These are phyloP conservation scores for Xiphydria camelus DNA, from an alignment of 2,888 invertebrate genomes.

Conservation along the genomic window DNA sequence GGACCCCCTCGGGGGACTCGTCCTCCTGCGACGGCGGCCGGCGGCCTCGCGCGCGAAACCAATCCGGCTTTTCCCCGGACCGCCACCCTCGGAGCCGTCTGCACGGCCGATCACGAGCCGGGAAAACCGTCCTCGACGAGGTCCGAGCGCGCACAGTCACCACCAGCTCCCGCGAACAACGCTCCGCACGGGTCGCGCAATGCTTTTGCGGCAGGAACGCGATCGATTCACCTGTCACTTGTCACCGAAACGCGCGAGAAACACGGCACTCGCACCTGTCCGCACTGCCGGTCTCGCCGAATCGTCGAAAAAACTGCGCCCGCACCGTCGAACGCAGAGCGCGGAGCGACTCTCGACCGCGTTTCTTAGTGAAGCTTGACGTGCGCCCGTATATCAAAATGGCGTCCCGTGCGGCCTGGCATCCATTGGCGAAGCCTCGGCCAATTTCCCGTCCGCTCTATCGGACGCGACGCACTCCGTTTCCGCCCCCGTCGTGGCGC, in stretches of 20 bases:
- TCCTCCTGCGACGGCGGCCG: slow-evolving; percentile 13
- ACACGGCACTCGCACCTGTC: slow-evolving; percentile 9
- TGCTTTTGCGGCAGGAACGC: slow-evolving; percentile 3
- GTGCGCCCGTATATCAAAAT: slow-evolving; percentile 55
- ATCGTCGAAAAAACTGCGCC: slow-evolving; percentile 9
- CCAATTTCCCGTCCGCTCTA: slow-evolving; percentile 35
- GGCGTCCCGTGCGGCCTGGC: slow-evolving; percentile 51
- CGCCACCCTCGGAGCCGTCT: too few species aligned
- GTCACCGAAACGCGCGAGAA: slow-evolving; percentile 27
- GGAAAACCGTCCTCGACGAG: too few species aligned
- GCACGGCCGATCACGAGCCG: too few species aligned
- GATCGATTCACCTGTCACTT: slow-evolving; percentile 53
- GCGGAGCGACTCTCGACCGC: slow-evolving; percentile 24
- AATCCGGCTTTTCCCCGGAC: too few species aligned
- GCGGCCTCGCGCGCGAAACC: slow-evolving; percentile 6
- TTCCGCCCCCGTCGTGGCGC: slow-evolving; percentile 18
- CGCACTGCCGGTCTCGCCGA: slow-evolving; percentile 10
- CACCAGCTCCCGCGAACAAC: too few species aligned
- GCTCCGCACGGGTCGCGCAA: not conserved
- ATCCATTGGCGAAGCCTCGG: slow-evolving; percentile 48
- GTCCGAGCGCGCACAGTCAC: too few species aligned
- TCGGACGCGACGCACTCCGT: slow-evolving; percentile 13
- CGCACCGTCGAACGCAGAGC: slow-evolving; percentile 12
- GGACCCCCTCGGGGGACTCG: not conserved
- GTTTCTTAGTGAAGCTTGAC: slow-evolving; percentile 41